phyloP scores from a whole-genome alignment of 1,140 invertebrate species.

The Anoplolepis gracilipes region DNA sequence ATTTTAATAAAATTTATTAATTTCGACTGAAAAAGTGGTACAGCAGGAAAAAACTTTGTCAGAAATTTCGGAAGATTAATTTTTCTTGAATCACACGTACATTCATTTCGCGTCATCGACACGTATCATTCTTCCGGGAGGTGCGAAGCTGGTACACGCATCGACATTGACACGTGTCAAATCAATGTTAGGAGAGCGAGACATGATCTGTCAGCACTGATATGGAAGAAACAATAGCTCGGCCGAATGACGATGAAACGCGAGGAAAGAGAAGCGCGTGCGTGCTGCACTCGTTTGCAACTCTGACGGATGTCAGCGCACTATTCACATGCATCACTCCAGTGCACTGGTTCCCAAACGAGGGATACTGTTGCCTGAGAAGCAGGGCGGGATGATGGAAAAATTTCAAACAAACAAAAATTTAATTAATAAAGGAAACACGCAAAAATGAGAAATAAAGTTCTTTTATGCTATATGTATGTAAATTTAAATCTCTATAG shows the following conservation, averaged over 20 bases:
- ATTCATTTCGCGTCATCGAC: neutral
- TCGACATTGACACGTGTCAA: slow-evolving; percentile 42
- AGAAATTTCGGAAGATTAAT: slow-evolving; percentile 13
- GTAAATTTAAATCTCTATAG: neutral
- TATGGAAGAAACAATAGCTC: slow-evolving; percentile 55
- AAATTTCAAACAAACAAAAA: neutral
- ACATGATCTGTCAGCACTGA: slow-evolving; percentile 47
- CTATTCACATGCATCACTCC: slow-evolving; percentile 15
- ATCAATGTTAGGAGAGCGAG: slow-evolving; percentile 46
- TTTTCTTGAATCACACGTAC: slow-evolving; percentile 5
- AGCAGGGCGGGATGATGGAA: neutral
- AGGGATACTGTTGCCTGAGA: neutral
- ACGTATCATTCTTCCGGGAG: neutral
- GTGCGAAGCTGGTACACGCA: neutral
- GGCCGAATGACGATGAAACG: slow-evolving; percentile 31
- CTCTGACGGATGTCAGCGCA: slow-evolving; percentile 38
- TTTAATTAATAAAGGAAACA: neutral
- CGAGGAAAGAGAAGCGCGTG: slow-evolving; percentile 17
- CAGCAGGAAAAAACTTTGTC: neutral
- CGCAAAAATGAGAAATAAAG: neutral
- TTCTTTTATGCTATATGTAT: neutral
- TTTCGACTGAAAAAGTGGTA: neutral
- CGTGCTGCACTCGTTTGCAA: slow-evolving; percentile 28
- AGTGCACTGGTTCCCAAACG: slow-evolving; percentile 17
- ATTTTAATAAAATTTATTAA: neutral